Evolutionary conservation across 2,113 vertebrate genomes (phyloP).

Genomic region (Scortum barcoo): DNA sequence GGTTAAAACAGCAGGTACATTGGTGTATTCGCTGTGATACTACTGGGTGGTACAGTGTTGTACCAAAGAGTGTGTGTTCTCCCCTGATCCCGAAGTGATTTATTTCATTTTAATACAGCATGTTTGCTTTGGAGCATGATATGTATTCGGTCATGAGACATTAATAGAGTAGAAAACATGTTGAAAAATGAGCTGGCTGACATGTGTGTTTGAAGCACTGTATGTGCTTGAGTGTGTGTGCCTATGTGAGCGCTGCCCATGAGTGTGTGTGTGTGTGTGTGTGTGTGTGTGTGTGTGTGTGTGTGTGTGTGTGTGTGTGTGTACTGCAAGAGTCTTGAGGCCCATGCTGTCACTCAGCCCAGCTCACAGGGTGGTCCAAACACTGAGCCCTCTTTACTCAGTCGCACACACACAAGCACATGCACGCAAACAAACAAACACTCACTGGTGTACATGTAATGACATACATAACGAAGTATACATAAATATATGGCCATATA

Average conservation of each 20-base stretch:
- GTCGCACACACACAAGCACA: slow-evolving; percentile 41
- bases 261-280: slow-evolving; percentile 34
- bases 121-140: slow-evolving; percentile 78
- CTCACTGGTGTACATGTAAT: slow-evolving; percentile 80
- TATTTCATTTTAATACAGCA: slow-evolving; percentile 75
- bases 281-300: slow-evolving; percentile 42
- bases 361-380: slow-evolving; percentile 84
- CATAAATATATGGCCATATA: slow-evolving; percentile 81
- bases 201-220: slow-evolving; percentile 64
- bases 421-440: slow-evolving; percentile 80
- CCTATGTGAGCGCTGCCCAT: too few relatives aligned
- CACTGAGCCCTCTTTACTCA: slow-evolving; percentile 81
- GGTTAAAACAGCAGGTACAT: slow-evolving; percentile 48
- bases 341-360: slow-evolving; percentile 81
- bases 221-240: slow-evolving; percentile 52
- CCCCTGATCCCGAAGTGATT: slow-evolving; percentile 71
- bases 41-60: slow-evolving; percentile 58
- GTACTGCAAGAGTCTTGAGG: slow-evolving; percentile 70
- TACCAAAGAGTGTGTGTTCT: slow-evolving; percentile 50
- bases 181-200: slow-evolving; percentile 79
- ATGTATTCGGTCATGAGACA: slow-evolving; percentile 82
- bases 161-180: slow-evolving; percentile 82
- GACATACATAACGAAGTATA: slow-evolving; percentile 81
- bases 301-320: slow-evolving; percentile 45
- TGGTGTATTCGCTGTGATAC: slow-evolving; percentile 18